A percentile compares a stretch with the other conserved stretches of the same genome.
These are phyloP conservation scores for Macrophya alboannulata DNA, from an alignment of 2,888 invertebrate species.

Conservation along the genomic window DNA sequence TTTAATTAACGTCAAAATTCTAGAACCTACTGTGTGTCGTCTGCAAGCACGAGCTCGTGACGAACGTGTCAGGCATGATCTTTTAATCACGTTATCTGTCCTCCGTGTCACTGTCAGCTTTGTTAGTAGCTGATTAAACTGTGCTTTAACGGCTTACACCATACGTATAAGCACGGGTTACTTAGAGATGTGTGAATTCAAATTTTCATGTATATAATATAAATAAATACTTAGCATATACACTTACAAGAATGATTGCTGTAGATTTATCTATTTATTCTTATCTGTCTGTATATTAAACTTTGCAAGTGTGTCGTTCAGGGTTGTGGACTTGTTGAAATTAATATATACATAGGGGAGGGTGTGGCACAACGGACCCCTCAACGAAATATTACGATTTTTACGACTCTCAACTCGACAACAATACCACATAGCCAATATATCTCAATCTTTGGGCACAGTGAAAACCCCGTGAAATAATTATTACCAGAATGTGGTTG, in stretches of 20 bases:
- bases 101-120: conserved; percentile 17
- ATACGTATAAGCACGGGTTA: not conserved
- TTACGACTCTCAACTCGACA: too few species aligned
- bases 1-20: not conserved
- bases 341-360: not conserved
- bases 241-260: not conserved
- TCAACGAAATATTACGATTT: too few species aligned
- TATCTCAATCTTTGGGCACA: too few species aligned
- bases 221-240: not conserved
- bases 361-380: too few species aligned
- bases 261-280: not conserved
- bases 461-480: too few species aligned
- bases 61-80: conserved; percentile 28
- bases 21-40: not conserved
- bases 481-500: too few species aligned
- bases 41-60: not conserved
- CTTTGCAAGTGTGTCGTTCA: conserved; percentile 20
- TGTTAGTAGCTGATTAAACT: not conserved
- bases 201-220: not conserved
- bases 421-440: too few species aligned
- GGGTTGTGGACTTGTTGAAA: not conserved
- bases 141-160: conserved; percentile 28
- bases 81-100: conserved; percentile 38
- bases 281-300: not conserved
- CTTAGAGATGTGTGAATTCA: not conserved